A percentile compares a stretch with the other conserved stretches of the same genome.
Evolutionary conservation across 2,888 invertebrate genomes (phyloP).

Genomic region (Gibbula magus): DNA sequence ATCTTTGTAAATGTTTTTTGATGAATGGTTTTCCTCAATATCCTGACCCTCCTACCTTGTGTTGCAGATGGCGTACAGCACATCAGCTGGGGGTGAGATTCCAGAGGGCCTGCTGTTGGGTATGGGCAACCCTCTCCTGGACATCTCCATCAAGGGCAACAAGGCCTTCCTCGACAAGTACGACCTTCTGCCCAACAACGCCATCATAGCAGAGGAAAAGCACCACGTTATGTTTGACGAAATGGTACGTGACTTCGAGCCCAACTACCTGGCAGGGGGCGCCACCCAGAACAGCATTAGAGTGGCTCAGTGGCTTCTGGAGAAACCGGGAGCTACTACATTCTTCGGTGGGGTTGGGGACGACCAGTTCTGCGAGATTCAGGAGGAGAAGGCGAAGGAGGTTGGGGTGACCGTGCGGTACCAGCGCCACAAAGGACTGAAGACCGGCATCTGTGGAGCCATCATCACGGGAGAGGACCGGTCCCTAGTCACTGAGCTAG

Average conservation of each 20-base stretch:
- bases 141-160: slow-evolving; percentile 90
- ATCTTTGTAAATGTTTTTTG: neutral
- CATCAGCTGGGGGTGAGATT: slow-evolving; percentile 29
- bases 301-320: slow-evolving; percentile 93
- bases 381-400: slow-evolving; percentile 84
- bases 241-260: slow-evolving; percentile 77
- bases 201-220: slow-evolving; percentile 92
- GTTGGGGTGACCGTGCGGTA: slow-evolving; percentile 92
- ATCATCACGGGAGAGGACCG: slow-evolving; percentile 87
- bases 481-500: slow-evolving; percentile 96
- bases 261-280: slow-evolving; percentile 94
- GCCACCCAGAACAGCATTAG: slow-evolving; percentile 95
- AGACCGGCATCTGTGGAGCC: slow-evolving; percentile 97
- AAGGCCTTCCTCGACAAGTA: slow-evolving; percentile 88
- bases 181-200: slow-evolving; percentile 90
- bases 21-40: neutral
- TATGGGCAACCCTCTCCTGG: slow-evolving; percentile 95
- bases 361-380: slow-evolving; percentile 89
- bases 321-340: slow-evolving; percentile 85
- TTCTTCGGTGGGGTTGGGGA: slow-evolving; percentile 96
- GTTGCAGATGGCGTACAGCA: slow-evolving; percentile 46
- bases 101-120: slow-evolving; percentile 86
- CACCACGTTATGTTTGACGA: slow-evolving; percentile 84
- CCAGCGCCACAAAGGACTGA: slow-evolving; percentile 80
- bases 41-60: neutral